phyloP scores from a whole-genome alignment of 2,797 vertebrate species.

The Mustela erminea region DNA sequence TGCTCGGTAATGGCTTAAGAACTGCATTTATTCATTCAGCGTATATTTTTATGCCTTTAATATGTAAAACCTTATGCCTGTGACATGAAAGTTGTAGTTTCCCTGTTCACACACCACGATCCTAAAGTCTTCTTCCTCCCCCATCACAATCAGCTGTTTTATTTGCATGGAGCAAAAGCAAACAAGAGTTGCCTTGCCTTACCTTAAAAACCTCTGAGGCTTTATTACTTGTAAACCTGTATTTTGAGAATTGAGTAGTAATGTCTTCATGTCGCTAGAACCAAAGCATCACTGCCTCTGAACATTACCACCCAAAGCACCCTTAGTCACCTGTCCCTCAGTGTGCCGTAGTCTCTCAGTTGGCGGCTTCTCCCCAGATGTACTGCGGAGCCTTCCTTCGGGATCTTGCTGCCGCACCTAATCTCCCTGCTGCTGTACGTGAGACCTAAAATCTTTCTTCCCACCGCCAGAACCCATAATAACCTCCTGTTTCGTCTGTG shows the following conservation, averaged over 20 bases:
- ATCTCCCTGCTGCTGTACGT: not conserved
- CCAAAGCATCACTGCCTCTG: not conserved
- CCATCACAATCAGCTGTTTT: not conserved
- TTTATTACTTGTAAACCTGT: conserved; percentile 9
- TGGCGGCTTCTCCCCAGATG: not conserved
- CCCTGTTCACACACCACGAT: not conserved
- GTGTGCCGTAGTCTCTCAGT: not conserved
- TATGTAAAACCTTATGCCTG: not conserved
- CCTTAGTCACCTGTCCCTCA: not conserved
- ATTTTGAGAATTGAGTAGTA: conserved; percentile 38
- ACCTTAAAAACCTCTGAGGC: not conserved
- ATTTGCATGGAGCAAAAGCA: not conserved
- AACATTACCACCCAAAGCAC: not conserved
- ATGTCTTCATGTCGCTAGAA: not conserved
- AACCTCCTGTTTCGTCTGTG: not conserved
- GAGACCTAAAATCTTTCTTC: not conserved
- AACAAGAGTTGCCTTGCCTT: not conserved
- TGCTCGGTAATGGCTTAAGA: not conserved
- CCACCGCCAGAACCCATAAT: not conserved
- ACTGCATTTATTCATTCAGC: not conserved
- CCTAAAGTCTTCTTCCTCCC: not conserved
- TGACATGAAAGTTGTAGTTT: not conserved
- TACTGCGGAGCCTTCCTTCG: not conserved
- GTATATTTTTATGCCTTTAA: not conserved
- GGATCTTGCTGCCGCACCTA: not conserved